Evolutionary conservation across 2,797 vertebrate species (phyloP).

Genomic region (Myotis daubentonii): DNA sequence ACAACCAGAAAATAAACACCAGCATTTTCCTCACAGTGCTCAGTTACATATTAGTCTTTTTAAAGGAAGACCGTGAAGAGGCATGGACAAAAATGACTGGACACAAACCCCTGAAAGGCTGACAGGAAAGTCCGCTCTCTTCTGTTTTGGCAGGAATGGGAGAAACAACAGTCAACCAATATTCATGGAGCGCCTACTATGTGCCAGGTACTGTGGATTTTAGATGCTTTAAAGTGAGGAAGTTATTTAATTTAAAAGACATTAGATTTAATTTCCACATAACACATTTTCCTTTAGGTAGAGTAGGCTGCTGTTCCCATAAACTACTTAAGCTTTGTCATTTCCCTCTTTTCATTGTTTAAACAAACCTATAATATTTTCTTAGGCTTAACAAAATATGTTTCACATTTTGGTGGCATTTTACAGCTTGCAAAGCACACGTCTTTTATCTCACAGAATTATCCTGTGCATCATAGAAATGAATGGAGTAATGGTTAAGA

Average conservation of each 20-base stretch:
- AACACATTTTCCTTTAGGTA: not conserved
- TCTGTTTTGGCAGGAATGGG: not conserved
- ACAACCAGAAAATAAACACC: not conserved
- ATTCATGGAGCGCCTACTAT: not conserved
- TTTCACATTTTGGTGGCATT: not conserved
- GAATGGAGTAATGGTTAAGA: not conserved
- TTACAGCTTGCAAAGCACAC: not conserved
- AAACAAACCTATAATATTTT: not conserved
- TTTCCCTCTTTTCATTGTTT: conserved; percentile 6
- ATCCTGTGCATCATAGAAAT: not conserved
- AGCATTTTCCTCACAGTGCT: not conserved
- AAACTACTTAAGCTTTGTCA: not conserved
- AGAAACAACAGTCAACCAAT: not conserved
- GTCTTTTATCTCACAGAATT: not conserved
- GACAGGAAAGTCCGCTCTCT: not conserved
- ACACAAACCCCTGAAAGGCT: not conserved
- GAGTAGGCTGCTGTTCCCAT: not conserved
- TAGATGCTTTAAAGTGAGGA: not conserved
- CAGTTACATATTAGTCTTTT: not conserved
- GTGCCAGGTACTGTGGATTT: not conserved
- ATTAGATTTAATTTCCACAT: not conserved
- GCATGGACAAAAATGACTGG: not conserved
- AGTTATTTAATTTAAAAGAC: not conserved
- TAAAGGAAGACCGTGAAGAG: not conserved
- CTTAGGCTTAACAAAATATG: not conserved